Evolutionary conservation across 2,797 vertebrate species (phyloP).

Genomic region (Karalla daura): DNA sequence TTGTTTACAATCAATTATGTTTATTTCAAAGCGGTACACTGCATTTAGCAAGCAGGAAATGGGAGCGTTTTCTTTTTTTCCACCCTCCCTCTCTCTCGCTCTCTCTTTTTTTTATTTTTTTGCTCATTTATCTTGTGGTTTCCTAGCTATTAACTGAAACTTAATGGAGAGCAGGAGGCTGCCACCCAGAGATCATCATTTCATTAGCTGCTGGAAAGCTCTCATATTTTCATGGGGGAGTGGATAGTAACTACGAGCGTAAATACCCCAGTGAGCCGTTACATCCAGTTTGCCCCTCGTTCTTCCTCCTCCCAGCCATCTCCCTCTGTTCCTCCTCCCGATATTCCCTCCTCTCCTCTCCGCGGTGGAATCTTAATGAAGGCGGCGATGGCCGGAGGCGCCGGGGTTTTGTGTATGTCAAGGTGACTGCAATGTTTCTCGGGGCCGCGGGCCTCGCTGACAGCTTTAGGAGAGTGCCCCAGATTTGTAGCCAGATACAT

Average conservation of each 20-base stretch:
- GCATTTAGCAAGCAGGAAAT: too few relatives aligned
- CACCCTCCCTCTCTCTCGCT: too few relatives aligned
- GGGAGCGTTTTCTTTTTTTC: too few relatives aligned
- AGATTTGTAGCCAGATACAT: slow-evolving; percentile 84
- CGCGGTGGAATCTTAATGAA: slow-evolving; percentile 81
- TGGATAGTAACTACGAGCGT: slow-evolving; percentile 76
- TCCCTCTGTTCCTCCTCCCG: slow-evolving; percentile 55
- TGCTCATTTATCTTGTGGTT: slow-evolving; percentile 41
- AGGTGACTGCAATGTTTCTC: slow-evolving; percentile 83
- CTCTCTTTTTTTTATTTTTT: too few relatives aligned
- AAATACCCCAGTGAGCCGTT: slow-evolving; percentile 79
- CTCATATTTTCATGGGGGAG: slow-evolving; percentile 74
- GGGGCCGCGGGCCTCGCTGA: slow-evolving; percentile 74
- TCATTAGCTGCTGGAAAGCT: slow-evolving; percentile 71
- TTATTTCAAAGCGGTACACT: slow-evolving; percentile 6
- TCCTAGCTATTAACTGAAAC: slow-evolving; percentile 72
- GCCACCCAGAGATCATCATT: slow-evolving; percentile 75
- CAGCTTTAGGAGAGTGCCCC: slow-evolving; percentile 83
- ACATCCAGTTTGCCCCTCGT: slow-evolving; percentile 61
- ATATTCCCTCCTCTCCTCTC: slow-evolving; percentile 48
- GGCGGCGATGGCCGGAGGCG: slow-evolving; percentile 71
- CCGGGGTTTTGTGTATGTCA: slow-evolving; percentile 80
- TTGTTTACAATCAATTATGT: slow-evolving; percentile 10
- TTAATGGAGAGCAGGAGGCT: slow-evolving; percentile 72
- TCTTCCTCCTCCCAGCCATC: slow-evolving; percentile 58